Percentiles rank a stretch among this genome's conserved stretches.
These are phyloP conservation scores for Pseudorhombus dupliciocellatus DNA, from an alignment of 2,113 vertebrate genomes.

Conservation along the genomic window DNA sequence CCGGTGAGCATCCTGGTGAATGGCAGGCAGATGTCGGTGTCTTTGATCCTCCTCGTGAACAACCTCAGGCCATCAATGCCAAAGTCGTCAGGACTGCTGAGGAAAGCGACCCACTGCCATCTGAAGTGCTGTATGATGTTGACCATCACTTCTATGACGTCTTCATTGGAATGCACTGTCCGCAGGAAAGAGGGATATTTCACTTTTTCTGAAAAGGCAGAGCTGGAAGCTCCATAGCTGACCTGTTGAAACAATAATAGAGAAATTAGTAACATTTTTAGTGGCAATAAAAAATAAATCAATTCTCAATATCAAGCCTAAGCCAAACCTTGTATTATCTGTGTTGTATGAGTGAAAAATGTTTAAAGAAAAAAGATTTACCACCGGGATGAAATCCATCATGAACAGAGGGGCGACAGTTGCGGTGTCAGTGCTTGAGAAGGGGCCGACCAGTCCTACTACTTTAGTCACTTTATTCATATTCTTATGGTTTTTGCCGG, in stretches of 20 bases:
- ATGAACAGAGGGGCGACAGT: conserved; percentile 78
- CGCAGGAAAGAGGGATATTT: conserved; percentile 85
- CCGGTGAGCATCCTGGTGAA: conserved; percentile 63
- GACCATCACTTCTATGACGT: conserved; percentile 80
- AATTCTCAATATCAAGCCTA: not conserved
- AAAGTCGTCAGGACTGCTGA: conserved; percentile 75
- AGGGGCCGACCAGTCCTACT: conserved; percentile 79
- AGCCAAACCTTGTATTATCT: not conserved
- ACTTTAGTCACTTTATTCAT: conserved; percentile 54
- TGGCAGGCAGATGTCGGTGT: conserved; percentile 76
- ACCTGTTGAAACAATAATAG: conserved; percentile 73
- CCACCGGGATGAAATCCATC: conserved; percentile 82
- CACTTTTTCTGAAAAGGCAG: conserved; percentile 72
- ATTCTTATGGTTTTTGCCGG: conserved; percentile 13
- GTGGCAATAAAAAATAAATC: not conserved
- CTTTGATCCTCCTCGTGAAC: conserved; percentile 63
- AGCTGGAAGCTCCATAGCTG: conserved; percentile 81
- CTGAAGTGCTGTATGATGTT: conserved; percentile 77
- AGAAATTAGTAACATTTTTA: not conserved
- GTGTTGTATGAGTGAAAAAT: not conserved
- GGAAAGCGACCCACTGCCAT: conserved; percentile 87
- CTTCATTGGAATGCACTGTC: conserved; percentile 81
- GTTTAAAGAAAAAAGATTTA: conserved; percentile 57
- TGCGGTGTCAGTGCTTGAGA: conserved; percentile 59
- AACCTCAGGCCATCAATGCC: conserved; percentile 64